Evolutionary conservation across 2,888 invertebrate genomes (phyloP), one percentile per base, ranked within the genome.

Genomic region (Drosophila neutralis): DNA sequence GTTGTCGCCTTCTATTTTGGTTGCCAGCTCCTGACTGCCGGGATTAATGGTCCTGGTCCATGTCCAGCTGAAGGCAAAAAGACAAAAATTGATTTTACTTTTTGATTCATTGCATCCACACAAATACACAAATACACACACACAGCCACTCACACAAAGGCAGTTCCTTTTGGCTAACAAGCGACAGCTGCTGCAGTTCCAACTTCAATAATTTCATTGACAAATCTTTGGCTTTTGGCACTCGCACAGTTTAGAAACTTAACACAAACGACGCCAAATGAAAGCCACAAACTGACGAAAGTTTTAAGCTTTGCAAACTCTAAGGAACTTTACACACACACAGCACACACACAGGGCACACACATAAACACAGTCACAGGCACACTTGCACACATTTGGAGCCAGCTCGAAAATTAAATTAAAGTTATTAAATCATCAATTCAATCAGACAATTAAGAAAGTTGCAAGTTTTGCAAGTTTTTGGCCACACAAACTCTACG

Each of bases 361-460:
- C 42, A 54, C 27, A 61, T 35, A 49, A 45, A 45, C 29, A 45
- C 33, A 61, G 6, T 15, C 48, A 52, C 45, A 61, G 36, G 54
- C 42, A 35, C 33, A 45, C 56, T 48, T 45, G 31, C 56, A 35
- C 49, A 63, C 45, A 60, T 59, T 64, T 59, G 60, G 58, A 73
- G 42, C 21, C 10, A 27, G 38, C 21, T 68, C 69, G 67, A 73
- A 82, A 91, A 91, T 91, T 90, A 88, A 91, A 89, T 91, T 92
- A 76, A 83, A 90, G 92, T 92, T 91, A 92, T 92, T 91, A 92
- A 92, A 92, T 91, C 90, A 91, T 92, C 91, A 91, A 92, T 91
- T 91, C 92, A 91, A 91, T 92, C 91, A 92, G 83, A 92, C 92
- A 91, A 91, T 91, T 91, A 92, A 86, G 89, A 91, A 86, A 92